Conservation (phyloP, 2,113 vertebrate genomes). For the Guaruba guarouba region DNA sequence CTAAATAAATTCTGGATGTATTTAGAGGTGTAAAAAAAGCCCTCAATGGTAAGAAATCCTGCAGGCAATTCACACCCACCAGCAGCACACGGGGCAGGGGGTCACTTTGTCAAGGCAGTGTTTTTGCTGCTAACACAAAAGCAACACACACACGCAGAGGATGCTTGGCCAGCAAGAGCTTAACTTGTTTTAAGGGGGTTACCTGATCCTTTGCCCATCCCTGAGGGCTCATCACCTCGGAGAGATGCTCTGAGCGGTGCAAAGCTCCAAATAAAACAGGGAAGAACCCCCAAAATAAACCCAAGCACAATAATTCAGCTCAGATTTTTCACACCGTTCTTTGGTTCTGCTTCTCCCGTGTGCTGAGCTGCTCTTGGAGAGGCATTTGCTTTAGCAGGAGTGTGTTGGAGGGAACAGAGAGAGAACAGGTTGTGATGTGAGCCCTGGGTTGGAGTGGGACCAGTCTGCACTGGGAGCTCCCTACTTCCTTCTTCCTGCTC, state of each 20-base stretch:
- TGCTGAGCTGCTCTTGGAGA: not conserved
- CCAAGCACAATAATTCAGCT: not conserved
- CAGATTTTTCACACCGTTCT: not conserved
- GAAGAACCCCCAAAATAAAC: not conserved
- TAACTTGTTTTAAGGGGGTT: not conserved
- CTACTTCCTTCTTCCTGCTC: not conserved
- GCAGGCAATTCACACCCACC: slow-evolving; percentile 19
- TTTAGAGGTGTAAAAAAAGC: slow-evolving; percentile 36
- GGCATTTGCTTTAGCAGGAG: not conserved
- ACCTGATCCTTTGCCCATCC: not conserved
- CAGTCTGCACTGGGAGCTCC: not conserved
- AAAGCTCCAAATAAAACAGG: not conserved
- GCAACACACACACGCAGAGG: not conserved
- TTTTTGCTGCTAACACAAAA: not conserved
- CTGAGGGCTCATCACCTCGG: not conserved
- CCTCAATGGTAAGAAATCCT: not conserved
- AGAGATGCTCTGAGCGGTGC: not conserved
- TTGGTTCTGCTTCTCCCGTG: not conserved
- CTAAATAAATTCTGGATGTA: not conserved
- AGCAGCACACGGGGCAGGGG: not conserved
- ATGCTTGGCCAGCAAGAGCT: not conserved
- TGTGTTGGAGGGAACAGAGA: not conserved
- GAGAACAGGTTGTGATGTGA: not conserved
- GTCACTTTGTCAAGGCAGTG: not conserved
- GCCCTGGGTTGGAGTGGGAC: not conserved